Evolutionary conservation across 2,113 vertebrate species (phyloP).

Genomic region (western clawed frog (Xenopus tropicalis)): DNA sequence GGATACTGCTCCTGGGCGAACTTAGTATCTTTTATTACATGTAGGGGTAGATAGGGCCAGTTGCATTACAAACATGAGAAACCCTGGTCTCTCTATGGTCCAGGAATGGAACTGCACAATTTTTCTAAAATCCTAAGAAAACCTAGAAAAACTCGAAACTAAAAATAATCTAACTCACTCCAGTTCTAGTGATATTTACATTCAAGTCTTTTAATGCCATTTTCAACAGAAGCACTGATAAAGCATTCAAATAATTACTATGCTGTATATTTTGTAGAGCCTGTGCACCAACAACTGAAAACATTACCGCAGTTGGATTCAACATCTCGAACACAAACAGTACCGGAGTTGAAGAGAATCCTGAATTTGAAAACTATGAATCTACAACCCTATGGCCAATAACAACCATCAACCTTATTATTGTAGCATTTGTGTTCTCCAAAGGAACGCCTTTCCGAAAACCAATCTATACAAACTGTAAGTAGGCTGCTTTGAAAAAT

Average conservation of each 20-base stretch:
- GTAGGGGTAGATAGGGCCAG: too few relatives aligned
- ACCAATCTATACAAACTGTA: constrained; percentile 65
- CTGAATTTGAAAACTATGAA: constrained; percentile 52
- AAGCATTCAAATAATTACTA: too few relatives aligned
- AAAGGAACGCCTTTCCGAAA: constrained; percentile 68
- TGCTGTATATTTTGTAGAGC: constrained; percentile 6
- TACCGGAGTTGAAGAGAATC: background rate
- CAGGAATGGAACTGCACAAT: too few relatives aligned
- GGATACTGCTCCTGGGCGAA: too few relatives aligned
- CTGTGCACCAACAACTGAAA: constrained; percentile 5
- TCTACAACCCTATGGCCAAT: constrained; percentile 57
- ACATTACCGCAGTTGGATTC: background rate
- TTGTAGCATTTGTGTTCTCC: constrained; percentile 60
- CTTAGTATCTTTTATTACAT: too few relatives aligned
- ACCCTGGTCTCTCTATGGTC: background rate
- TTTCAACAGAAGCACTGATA: too few relatives aligned
- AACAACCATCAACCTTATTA: constrained; percentile 54
- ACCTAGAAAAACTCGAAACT: too few relatives aligned
- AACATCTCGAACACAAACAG: background rate
- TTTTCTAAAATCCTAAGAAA: too few relatives aligned
- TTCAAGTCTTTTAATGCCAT: too few relatives aligned
- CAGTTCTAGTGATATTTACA: too few relatives aligned
- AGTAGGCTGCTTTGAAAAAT: constrained; percentile 46
- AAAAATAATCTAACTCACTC: too few relatives aligned
- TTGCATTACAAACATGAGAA: background rate